These are phyloP conservation scores for Lagria hirta DNA, from an alignment of 2,888 invertebrate species.

Conservation along the genomic window DNA sequence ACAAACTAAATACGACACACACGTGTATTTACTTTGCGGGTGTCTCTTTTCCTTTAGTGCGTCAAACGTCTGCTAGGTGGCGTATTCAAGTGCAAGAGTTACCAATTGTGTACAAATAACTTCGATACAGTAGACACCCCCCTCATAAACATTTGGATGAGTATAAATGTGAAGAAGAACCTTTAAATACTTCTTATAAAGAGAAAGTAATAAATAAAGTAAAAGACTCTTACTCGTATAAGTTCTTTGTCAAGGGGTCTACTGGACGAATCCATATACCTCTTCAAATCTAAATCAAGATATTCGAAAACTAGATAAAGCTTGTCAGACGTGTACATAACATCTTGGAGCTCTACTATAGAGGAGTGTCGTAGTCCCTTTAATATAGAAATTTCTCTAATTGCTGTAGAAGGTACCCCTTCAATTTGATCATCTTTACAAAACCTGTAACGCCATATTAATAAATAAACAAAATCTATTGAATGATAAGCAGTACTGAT, in stretches of 20 bases:
- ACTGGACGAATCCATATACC: slow-evolving; percentile 74
- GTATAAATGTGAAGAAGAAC: no score
- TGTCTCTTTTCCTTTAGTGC: no score
- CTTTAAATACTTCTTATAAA: background rate
- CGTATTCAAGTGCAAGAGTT: no score
- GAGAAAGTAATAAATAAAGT: no score
- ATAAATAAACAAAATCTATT: background rate
- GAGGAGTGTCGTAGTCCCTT: slow-evolving; percentile 88
- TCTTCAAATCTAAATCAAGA: slow-evolving; percentile 89
- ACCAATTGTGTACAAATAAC: no score
- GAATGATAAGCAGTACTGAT: slow-evolving; percentile 1
- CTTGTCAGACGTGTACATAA: slow-evolving; percentile 81
- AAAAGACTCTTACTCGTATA: slow-evolving; percentile 69
- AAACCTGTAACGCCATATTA: slow-evolving; percentile 38
- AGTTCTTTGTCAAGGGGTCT: slow-evolving; percentile 64
- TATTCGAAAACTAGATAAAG: slow-evolving; percentile 94
- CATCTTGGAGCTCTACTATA: slow-evolving; percentile 87
- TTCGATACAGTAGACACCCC: no score
- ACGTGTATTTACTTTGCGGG: no score
- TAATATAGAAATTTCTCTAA: slow-evolving; percentile 92
- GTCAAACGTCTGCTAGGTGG: no score
- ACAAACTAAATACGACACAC: no score
- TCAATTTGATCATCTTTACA: slow-evolving; percentile 78
- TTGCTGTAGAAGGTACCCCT: slow-evolving; percentile 96
- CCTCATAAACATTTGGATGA: no score